Evolutionary conservation across 2,113 vertebrate species (phyloP).

Genomic region (Deroptyus accipitrinus): DNA sequence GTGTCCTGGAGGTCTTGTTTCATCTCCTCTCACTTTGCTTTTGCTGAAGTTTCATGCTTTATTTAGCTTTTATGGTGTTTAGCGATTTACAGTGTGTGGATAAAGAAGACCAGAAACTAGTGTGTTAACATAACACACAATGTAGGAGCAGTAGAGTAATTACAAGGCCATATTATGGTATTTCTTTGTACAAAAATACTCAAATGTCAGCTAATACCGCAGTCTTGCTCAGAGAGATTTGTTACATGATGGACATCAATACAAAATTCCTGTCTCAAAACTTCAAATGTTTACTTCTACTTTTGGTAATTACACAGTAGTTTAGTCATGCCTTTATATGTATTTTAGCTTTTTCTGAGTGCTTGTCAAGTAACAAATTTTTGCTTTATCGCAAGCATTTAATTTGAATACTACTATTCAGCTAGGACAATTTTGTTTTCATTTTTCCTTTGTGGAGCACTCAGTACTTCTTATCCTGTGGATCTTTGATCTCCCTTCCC

Average conservation of each 20-base stretch:
- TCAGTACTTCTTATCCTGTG: not conserved
- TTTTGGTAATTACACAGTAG: not conserved
- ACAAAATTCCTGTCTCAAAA: not conserved
- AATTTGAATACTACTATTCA: not conserved
- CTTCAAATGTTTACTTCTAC: not conserved
- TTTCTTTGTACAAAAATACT: not conserved
- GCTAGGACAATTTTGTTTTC: not conserved
- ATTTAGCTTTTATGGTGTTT: not conserved
- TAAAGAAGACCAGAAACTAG: not conserved
- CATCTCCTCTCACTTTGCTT: not conserved
- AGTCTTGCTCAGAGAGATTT: not conserved
- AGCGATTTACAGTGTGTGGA: not conserved
- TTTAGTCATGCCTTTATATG: not conserved
- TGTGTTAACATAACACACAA: not conserved
- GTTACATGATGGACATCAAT: not conserved
- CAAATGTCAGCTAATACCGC: not conserved
- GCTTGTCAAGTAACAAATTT: not conserved
- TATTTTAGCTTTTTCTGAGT: not conserved
- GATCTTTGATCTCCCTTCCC: not conserved
- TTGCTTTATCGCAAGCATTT: not conserved
- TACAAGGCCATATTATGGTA: not conserved
- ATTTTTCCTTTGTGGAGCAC: not conserved
- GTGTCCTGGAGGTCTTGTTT: not conserved
- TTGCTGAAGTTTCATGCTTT: not conserved
- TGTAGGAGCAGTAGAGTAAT: accelerated